Base-by-base conservation (phyloP, 2,113 vertebrate species). In the Semnornis frantzii region DNA sequence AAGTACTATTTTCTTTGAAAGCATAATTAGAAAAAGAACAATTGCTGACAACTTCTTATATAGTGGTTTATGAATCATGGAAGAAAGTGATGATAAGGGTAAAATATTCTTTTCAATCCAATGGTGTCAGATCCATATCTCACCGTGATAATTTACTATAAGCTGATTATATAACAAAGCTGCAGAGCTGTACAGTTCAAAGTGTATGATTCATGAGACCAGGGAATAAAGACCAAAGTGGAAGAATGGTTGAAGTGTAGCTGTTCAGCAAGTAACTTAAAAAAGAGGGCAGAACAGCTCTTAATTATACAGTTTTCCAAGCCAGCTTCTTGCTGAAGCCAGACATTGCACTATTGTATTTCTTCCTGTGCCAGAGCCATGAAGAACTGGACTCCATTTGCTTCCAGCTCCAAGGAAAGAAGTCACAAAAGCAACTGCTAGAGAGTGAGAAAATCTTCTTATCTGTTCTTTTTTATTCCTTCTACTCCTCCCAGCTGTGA, bases 31-130 rank as follows among this genome's bases (percentile, higher is more conserved):
- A 31, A 80, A 87, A 84, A 84, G 23, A 81, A 33, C 37, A 72
- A 54, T 15, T 69, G 57, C 46, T 87, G 92, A 27, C 69, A 89
- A 82, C 3, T 44, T 75, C 72, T 58, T 79, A 54, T 39, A 28
- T 34, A 82, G 8, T n/a, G 16, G 87, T 95, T 91, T 87, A 89
- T 83, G 87, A 94, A 93, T 93, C 82, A 83, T 83, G 71, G 33
- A 92, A 89, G 62, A 92, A 89, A 84, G 33, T 59, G 27, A 19
- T 77, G 72, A 91, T 85, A 85, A 91, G 87, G 59, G 20, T 85
- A 91, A 87, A 95, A 92, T 71, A 90, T 12, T 42, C 16, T 71
- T 81, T 94, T 85, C 76, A 81, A 28, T 42, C 59, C 18, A 8
- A 12, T 42, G 21, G 13, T 52, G 91, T 88, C 65, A 85, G 13